These are phyloP conservation scores for Lithobates pipiens DNA, from an alignment of 2,797 vertebrate genomes.

Conservation along the genomic window DNA sequence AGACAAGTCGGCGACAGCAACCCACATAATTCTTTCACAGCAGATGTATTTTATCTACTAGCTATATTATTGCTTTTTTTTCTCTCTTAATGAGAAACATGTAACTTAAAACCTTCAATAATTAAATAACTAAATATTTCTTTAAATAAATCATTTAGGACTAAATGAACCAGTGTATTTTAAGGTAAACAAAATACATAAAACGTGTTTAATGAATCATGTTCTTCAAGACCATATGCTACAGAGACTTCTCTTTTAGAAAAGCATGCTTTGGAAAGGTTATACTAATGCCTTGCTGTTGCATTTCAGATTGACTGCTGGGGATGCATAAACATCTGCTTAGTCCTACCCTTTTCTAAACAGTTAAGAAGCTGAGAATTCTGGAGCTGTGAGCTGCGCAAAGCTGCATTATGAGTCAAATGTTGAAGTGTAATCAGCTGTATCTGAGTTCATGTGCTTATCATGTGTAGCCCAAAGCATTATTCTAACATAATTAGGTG, in stretches of 20 bases:
- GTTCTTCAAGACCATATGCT: slow-evolving; percentile 36
- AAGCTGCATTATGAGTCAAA: background rate
- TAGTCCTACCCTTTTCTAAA: slow-evolving; percentile 26
- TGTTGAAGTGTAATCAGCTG: slow-evolving; percentile 2
- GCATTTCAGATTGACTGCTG: slow-evolving; percentile 39
- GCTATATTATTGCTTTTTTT: background rate
- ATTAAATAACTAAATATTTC: background rate
- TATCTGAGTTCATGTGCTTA: background rate
- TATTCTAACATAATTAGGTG: background rate
- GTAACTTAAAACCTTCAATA: background rate
- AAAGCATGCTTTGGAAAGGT: slow-evolving; percentile 43
- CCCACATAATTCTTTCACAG: background rate
- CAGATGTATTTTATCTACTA: background rate
- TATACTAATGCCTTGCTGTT: slow-evolving; percentile 38
- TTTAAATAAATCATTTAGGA: background rate
- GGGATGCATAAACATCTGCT: slow-evolving; percentile 53
- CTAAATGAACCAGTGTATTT: slow-evolving; percentile 7
- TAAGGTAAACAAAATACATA: slow-evolving; percentile 27
- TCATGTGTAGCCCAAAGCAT: background rate
- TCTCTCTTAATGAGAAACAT: background rate
- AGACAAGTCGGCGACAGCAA: too few relatives aligned
- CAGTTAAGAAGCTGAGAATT: slow-evolving; percentile 14
- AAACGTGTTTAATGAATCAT: slow-evolving; percentile 38
- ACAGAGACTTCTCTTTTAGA: slow-evolving; percentile 22
- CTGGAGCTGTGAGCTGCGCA: background rate